Evolutionary conservation across 1,140 invertebrate species (phyloP).

Genomic region (Zaprionus inermis): DNA sequence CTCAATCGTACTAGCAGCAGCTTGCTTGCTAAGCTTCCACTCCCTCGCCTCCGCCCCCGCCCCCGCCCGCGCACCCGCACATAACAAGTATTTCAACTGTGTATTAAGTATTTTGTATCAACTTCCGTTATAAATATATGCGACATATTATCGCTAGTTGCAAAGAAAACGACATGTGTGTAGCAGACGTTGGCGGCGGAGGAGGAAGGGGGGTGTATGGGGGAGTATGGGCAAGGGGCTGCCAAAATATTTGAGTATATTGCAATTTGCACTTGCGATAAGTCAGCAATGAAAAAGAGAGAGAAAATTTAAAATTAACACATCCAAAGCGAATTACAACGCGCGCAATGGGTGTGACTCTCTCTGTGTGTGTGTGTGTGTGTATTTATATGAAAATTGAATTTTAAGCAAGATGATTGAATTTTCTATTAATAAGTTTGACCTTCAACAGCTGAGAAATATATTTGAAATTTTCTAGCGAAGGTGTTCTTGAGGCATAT

Average conservation of each 20-base stretch:
- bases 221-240: too few relatives aligned
- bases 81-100: conserved; percentile 39
- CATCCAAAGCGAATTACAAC: conserved; percentile 62
- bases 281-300: conserved; percentile 34
- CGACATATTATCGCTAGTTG: conserved; percentile 35
- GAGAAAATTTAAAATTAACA: conserved; percentile 54
- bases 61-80: conserved; percentile 16
- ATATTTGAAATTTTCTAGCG: conserved; percentile 42
- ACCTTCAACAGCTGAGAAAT: conserved; percentile 67
- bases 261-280: conserved; percentile 42
- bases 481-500: conserved; percentile 50
- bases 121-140: conserved; percentile 52
- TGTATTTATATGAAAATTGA: conserved; percentile 67
- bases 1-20: conserved; percentile 48
- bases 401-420: conserved; percentile 76
- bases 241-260: conserved; percentile 23
- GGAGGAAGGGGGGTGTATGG: too few relatives aligned
- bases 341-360: conserved; percentile 19
- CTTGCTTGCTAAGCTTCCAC: conserved; percentile 7
- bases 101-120: conserved; percentile 42
- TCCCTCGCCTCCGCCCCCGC: conserved; percentile 10
- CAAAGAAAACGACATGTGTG: conserved; percentile 15
- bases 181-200: neutral
- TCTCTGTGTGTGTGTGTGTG: conserved; percentile 25
- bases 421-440: conserved; percentile 81